Conservation (phyloP, 2,113 vertebrate species). For the Alectura lathami region DNA sequence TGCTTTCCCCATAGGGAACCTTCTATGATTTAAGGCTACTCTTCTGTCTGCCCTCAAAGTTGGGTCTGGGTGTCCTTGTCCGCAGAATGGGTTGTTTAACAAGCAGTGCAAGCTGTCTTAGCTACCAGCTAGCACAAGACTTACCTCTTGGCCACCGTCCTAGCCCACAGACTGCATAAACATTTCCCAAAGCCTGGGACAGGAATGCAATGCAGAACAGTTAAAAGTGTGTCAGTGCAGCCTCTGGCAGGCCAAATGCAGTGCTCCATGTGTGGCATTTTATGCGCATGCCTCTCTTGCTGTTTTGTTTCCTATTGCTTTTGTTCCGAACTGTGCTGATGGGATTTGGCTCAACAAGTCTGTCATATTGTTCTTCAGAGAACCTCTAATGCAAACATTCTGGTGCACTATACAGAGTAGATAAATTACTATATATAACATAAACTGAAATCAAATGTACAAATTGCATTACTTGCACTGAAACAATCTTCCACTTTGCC, state of each 20-base stretch:
- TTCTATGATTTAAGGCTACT: not conserved
- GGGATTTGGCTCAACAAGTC: not conserved
- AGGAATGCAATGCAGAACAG: not conserved
- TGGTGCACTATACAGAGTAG: not conserved
- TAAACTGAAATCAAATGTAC: not conserved
- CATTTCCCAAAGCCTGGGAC: not conserved
- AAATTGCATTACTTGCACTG: rapidly evolving
- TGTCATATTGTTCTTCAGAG: not conserved
- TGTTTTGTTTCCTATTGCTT: not conserved
- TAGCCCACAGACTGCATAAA: not conserved
- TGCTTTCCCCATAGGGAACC: not conserved
- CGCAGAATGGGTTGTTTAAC: not conserved
- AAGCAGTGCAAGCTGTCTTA: not conserved
- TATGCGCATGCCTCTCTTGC: not conserved
- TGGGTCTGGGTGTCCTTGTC: rapidly evolving
- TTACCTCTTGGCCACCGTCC: not conserved
- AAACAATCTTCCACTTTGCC: not conserved
- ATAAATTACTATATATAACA: not conserved
- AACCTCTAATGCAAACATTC: not conserved
- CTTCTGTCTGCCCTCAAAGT: not conserved
- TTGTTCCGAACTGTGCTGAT: not conserved
- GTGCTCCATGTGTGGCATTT: not conserved
- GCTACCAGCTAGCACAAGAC: rapidly evolving
- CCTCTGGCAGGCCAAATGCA: not conserved
- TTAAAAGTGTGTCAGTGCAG: not conserved